phyloP scores from a whole-genome alignment of 2,113 vertebrate species.

The Hyperopisus bebe region DNA sequence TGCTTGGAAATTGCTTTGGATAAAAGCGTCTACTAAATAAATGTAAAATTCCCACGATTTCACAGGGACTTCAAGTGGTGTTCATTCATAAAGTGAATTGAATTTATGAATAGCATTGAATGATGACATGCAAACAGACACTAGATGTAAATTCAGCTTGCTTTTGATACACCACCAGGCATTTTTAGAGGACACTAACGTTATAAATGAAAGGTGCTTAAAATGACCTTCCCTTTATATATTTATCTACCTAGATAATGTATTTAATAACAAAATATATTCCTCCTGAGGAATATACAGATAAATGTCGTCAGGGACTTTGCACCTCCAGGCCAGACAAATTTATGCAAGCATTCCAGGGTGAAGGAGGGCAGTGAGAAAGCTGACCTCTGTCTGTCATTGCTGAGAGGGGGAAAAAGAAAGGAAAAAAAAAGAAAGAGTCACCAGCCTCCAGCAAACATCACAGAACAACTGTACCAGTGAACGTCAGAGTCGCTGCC shows the following conservation, averaged over 20 bases:
- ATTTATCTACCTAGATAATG: not conserved
- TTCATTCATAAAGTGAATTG: not conserved
- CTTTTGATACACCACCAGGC: not conserved
- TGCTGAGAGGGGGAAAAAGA: not conserved
- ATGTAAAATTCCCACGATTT: not conserved
- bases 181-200: not conserved
- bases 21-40: not conserved
- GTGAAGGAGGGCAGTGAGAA: not conserved
- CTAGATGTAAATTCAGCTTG: not conserved
- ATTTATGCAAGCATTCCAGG: not conserved
- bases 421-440: not conserved
- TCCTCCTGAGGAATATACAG: not conserved
- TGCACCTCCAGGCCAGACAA: not conserved
- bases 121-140: not conserved
- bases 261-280: not conserved
- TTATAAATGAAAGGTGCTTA: not conserved
- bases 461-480: not conserved
- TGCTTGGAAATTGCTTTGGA: not conserved
- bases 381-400: not conserved
- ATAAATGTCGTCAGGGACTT: not conserved
- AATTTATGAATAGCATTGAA: not conserved
- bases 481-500: not conserved
- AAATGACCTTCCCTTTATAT: not conserved
- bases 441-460: not conserved
- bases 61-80: not conserved